Conservation (phyloP, 2,113 vertebrate species). For the Colistium nudipinnis region DNA sequence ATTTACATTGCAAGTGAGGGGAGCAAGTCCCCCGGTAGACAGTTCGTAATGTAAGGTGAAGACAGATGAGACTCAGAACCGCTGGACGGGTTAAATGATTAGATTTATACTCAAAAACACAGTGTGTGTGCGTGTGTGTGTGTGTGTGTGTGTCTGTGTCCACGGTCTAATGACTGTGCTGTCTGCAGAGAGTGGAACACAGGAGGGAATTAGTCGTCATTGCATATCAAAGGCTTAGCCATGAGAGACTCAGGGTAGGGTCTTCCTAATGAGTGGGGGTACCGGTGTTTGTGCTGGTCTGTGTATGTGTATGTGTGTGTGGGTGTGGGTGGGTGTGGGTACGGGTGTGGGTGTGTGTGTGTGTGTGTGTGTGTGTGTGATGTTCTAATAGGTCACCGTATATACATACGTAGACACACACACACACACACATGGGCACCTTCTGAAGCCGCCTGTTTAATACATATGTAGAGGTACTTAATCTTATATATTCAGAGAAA, state of each 20-base stretch:
- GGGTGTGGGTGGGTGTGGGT: slow-evolving; percentile 64
- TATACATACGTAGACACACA: slow-evolving; percentile 17
- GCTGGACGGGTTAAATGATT: slow-evolving; percentile 77
- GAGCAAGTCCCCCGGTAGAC: slow-evolving; percentile 68
- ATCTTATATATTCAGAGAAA: slow-evolving; percentile 1
- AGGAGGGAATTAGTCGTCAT: slow-evolving; percentile 81
- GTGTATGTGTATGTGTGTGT: slow-evolving; percentile 27
- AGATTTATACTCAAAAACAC: slow-evolving; percentile 56
- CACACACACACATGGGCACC: slow-evolving; percentile 21
- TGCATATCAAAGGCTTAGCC: slow-evolving; percentile 82
- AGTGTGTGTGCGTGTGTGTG: slow-evolving; percentile 18
- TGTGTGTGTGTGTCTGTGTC: slow-evolving; percentile 58
- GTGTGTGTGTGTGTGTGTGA: slow-evolving; percentile 30
- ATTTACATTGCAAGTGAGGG: slow-evolving; percentile 79
- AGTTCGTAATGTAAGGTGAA: slow-evolving; percentile 68
- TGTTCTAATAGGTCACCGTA: slow-evolving; percentile 52
- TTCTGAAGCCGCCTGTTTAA: slow-evolving; percentile 29
- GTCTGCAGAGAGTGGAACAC: slow-evolving; percentile 75
- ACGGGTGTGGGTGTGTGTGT: slow-evolving; percentile 42
- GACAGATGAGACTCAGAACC: slow-evolving; percentile 70
- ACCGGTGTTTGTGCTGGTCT: slow-evolving; percentile 46
- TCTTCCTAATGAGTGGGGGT: slow-evolving; percentile 76
- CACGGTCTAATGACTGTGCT: slow-evolving; percentile 66
- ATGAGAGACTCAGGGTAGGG: slow-evolving; percentile 70
- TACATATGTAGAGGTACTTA: slow-evolving; percentile 14